phyloP scores from a whole-genome alignment of 2,888 invertebrate species.

The Zootermopsis nevadensis region DNA sequence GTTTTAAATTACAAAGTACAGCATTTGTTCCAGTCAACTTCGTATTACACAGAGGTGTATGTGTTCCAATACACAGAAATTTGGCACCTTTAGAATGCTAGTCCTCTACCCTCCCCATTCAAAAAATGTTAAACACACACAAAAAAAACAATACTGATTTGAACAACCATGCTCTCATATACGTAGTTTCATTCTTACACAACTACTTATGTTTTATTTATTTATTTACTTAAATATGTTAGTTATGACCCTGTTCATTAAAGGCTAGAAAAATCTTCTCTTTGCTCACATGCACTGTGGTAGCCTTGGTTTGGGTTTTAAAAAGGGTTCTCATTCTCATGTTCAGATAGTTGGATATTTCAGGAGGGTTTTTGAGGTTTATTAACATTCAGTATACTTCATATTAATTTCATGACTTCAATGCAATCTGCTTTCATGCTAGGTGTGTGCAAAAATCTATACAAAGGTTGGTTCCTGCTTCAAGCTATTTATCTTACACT shows the following conservation, averaged over 20 bases:
- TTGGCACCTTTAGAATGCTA: constrained; percentile 46
- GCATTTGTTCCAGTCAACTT: neutral
- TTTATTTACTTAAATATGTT: constrained; percentile 51
- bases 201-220: constrained; percentile 52
- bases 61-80: constrained; percentile 22
- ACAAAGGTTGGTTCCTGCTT: no score
- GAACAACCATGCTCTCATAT: constrained; percentile 50
- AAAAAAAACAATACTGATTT: constrained; percentile 54
- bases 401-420: neutral
- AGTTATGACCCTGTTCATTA: constrained; percentile 55
- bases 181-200: constrained; percentile 52
- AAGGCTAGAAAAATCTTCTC: constrained; percentile 52
- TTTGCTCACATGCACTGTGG: constrained; percentile 38
- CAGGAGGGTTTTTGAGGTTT: constrained; percentile 28
- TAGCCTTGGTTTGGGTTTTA: constrained; percentile 32
- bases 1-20: neutral
- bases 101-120: constrained; percentile 50
- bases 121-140: constrained; percentile 53
- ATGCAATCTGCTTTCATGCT: neutral
- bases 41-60: constrained; percentile 1
- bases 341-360: constrained; percentile 34
- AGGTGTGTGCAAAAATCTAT: neutral
- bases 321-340: constrained; percentile 24
- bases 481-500: neutral
- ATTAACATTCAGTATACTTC: constrained; percentile 7